Evolutionary conservation across 1,140 invertebrate species (phyloP), one percentile per base, ranked within the genome.

Genomic region (Drosophila kepulauana): DNA sequence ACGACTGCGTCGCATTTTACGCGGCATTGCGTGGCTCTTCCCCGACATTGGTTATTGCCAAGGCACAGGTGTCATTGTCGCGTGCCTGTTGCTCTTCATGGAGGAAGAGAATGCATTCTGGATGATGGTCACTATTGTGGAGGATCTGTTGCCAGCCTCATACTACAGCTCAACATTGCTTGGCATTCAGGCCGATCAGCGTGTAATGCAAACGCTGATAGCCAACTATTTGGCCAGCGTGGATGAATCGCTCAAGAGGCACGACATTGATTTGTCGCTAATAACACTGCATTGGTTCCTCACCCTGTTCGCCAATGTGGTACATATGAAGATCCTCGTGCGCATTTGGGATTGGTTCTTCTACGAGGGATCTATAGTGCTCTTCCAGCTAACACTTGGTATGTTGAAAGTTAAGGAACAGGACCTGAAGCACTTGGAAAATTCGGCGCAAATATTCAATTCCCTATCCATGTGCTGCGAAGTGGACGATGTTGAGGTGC

Each of bases 61-160:
- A 94, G 99, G 98, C 38, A 99, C 97, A 46, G 98, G 98, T 35
- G 98, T 98, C 94, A 98, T 99, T 92, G 98, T 97, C 46, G 98
- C 98, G n/a, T 98, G 97, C 51, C 93, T 99, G 25, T 93, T 99
- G 66, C 94, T 99, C 0, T 95, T 99, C 57, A 95, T 99, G 93
- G 98, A 99, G 93, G 99, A 99, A 94, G 99, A 99, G 94, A 98
- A 99, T 94, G 96, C 98, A 56, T 99, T 99, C 94, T 99, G 99
- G 99, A 97, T 99, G 93, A 98, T 99, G 97, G 97, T 97, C 82
- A 97, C 98, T 10, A 98, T 99, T 86, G 98, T 99, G 7, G 99
- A 99, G 95, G 98, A 99, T 93, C 94, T 99, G 13, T 94, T 99
- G 65, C 99, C 99, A 61, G 97, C 98, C 62, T 99, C 98, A 4